Evolutionary conservation across 2,113 vertebrate species (phyloP), one percentile per base, ranked within the genome.

Genomic region (Ctenomys sociabilis): DNA sequence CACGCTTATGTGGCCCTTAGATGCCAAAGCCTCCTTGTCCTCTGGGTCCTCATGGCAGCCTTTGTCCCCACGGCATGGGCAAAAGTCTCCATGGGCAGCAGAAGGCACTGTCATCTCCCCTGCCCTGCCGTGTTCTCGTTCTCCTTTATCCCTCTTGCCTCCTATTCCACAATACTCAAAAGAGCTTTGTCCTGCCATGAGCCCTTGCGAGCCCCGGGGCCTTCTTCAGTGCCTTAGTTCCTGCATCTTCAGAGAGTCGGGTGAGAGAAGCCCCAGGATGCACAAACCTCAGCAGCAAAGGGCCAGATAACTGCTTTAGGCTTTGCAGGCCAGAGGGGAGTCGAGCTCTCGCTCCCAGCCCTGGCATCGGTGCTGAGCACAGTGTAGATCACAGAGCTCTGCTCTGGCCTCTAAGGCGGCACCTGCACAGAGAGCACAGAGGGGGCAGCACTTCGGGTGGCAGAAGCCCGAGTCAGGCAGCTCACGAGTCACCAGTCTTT

Each of bases 351-450:
- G 6, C 40, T 28, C 40, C 26, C 10, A 45, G 21, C 1, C 0
- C 32, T 21, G 57, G 43, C 32, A 9, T 16, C 19, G 12, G 5
- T 0, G 0, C 24, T 37, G 4, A 5, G 1, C 40, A 2, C 21
- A 61, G 92, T 35, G 6, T 12, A 0, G 1, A 14, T 54, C 45
- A 26, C 80, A 16, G 54, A 54, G 54, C 54, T 54, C 54, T 16
- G 54, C 17, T 2, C 2, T 57, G 14, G 14, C 54, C 54, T 4
- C 16, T 57, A 57, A 57, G 54, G 54, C 54, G 19, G 4, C 54
- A 57, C 54, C 17, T 57, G 54, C 54, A 57, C 54, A 19, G 54
- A 57, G 14, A 57, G 54, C 16, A 57, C 54, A 5, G 54, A 57
- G 54, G 16, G 3, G 14, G 54, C 54, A 17, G 16, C 17, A 57